These are phyloP conservation scores for Falco novaeseelandiae DNA, from an alignment of 2,797 vertebrate species.

Conservation along the genomic window DNA sequence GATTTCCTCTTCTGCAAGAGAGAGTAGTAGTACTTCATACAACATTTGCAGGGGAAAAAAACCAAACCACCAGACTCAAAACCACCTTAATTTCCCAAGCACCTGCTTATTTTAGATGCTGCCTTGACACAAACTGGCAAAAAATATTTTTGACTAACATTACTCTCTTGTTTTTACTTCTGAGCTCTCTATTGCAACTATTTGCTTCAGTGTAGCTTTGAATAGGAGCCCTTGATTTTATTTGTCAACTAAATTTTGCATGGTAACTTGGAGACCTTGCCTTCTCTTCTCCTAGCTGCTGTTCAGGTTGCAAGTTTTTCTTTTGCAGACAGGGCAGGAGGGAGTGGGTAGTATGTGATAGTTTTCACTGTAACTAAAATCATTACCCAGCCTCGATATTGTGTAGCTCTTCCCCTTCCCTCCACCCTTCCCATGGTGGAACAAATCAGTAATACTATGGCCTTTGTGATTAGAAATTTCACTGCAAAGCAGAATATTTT, in stretches of 20 bases:
- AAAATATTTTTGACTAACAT: neutral
- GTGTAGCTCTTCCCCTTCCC: neutral
- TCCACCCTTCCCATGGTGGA: neutral
- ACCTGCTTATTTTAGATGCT: neutral
- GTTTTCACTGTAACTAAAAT: neutral
- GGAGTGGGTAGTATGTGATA: neutral
- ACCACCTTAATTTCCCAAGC: neutral
- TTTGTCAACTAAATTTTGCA: neutral
- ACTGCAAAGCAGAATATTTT: neutral
- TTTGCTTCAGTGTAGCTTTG: neutral
- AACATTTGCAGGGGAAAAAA: neutral
- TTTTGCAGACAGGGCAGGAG: too few relatives aligned
- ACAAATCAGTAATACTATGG: neutral
- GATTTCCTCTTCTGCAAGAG: neutral
- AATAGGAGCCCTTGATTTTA: neutral
- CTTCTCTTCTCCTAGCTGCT: neutral
- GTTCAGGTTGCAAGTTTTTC: neutral
- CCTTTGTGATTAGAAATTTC: neutral
- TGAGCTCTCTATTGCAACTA: neutral
- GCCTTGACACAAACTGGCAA: neutral
- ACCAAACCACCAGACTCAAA: neutral
- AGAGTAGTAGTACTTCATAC: neutral
- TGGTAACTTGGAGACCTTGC: neutral
- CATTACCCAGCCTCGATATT: accelerated
- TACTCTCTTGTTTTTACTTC: neutral